Percentiles rank a stretch among this genome's conserved stretches.
phyloP scores from a whole-genome alignment of 2,113 vertebrate species.

The Typhlomys cinereus region DNA sequence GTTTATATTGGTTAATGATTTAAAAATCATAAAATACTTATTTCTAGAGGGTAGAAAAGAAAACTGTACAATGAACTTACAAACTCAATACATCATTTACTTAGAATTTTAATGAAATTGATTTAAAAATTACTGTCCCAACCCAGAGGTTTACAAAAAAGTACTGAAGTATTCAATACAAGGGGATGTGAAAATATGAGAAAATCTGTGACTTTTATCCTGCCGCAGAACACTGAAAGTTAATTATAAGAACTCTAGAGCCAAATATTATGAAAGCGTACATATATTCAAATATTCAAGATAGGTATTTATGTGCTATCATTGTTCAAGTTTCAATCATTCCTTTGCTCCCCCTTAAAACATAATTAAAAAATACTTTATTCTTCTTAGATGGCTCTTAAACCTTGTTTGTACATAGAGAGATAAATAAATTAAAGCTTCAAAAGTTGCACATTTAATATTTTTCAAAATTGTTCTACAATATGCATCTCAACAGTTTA shows the following conservation, averaged over 20 bases:
- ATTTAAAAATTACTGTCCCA: neutral
- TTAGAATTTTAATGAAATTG: slow-evolving; percentile 1
- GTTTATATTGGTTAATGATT: slow-evolving; percentile 1
- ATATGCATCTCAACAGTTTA: neutral
- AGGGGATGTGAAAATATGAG: neutral
- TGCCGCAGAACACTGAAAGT: neutral
- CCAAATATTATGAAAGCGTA: neutral
- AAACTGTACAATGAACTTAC: neutral
- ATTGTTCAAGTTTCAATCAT: neutral
- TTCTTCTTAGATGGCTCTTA: slow-evolving; percentile 3
- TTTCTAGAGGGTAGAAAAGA: neutral
- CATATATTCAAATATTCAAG: neutral
- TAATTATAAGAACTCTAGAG: neutral
- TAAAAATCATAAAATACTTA: neutral
- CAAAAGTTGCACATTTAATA: neutral
- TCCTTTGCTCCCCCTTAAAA: neutral
- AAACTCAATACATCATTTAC: neutral
- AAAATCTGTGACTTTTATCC: neutral
- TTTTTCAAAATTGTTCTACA: neutral
- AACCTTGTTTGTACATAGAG: neutral
- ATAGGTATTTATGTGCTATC: neutral
- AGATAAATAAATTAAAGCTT: neutral
- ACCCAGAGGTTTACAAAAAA: neutral
- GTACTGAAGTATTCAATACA: neutral
- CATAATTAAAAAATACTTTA: neutral